Percentiles rank a stretch among this genome's conserved stretches.
Evolutionary conservation across 2,888 invertebrate genomes (phyloP).

Genomic region (Bombyx huttoni): DNA sequence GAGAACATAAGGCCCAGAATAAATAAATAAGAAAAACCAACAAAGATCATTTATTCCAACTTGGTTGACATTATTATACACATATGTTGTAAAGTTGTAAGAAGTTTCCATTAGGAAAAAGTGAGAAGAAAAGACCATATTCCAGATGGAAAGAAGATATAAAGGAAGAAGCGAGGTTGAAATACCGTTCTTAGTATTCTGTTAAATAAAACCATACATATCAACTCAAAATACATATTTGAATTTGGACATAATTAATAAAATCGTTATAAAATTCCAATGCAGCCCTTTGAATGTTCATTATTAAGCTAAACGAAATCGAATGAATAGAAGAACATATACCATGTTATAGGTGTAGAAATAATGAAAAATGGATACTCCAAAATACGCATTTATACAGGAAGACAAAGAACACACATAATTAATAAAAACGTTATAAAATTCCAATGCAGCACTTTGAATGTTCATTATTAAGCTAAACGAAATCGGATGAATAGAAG

Average conservation of each 20-base stretch:
- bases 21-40: too few relatives aligned
- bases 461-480: constrained; percentile 12
- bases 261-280: constrained; percentile 7
- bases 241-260: background rate
- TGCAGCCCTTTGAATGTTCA: constrained; percentile 9
- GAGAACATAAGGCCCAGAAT: too few relatives aligned
- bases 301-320: constrained; percentile 15
- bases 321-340: constrained; percentile 25
- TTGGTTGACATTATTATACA: too few relatives aligned
- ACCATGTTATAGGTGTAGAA: constrained; percentile 30
- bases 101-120: too few relatives aligned
- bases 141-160: too few relatives aligned
- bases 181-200: too few relatives aligned
- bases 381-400: constrained; percentile 53
- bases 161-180: too few relatives aligned
- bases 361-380: constrained; percentile 49
- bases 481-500: constrained; percentile 22
- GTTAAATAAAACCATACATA: too few relatives aligned
- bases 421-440: constrained; percentile 5
- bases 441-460: constrained; percentile 10
- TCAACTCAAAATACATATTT: background rate
- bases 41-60: too few relatives aligned
- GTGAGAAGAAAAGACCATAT: too few relatives aligned
- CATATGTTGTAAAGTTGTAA: too few relatives aligned
- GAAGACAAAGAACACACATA: constrained; percentile 53